Conservation (phyloP, 1,140 invertebrate species). For the Eufriesea mexicana region DNA sequence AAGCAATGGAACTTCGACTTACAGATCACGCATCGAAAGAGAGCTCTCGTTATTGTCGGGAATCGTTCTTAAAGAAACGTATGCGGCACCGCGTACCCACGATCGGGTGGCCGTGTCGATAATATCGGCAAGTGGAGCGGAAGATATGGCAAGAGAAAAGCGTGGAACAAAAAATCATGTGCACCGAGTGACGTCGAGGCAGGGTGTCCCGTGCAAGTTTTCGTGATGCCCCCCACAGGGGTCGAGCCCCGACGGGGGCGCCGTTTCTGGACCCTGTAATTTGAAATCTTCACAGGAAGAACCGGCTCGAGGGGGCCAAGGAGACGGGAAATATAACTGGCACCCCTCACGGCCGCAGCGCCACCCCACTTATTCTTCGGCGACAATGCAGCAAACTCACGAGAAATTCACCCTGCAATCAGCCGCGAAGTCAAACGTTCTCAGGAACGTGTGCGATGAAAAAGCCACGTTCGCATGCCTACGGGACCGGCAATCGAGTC, state of each 20-base stretch:
- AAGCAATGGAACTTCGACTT: neutral
- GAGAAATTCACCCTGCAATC: slow-evolving; percentile 83
- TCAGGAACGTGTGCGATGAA: slow-evolving; percentile 69
- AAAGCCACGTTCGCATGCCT: slow-evolving; percentile 30
- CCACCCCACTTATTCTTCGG: slow-evolving; percentile 78
- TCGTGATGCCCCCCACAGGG: slow-evolving; percentile 63
- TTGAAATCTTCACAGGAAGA: slow-evolving; percentile 80
- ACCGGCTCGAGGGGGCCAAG: slow-evolving; percentile 36
- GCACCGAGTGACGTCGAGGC: slow-evolving; percentile 49
- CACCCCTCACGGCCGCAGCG: slow-evolving; percentile 76
- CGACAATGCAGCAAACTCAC: slow-evolving; percentile 81
- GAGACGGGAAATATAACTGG: slow-evolving; percentile 49
- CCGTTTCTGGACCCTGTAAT: slow-evolving; percentile 75
- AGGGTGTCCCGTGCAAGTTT: slow-evolving; percentile 70
- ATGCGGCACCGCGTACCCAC: slow-evolving; percentile 67
- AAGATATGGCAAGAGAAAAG: slow-evolving; percentile 68
- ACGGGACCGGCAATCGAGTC: slow-evolving; percentile 38
- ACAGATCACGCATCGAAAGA: neutral
- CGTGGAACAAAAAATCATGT: slow-evolving; percentile 46
- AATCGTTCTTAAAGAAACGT: slow-evolving; percentile 16
- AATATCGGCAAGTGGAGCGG: slow-evolving; percentile 69
- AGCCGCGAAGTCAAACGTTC: slow-evolving; percentile 79
- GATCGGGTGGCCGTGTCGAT: slow-evolving; percentile 78
- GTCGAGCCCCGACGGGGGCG: slow-evolving; percentile 61
- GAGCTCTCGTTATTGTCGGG: neutral